A percentile compares a stretch with the other conserved stretches of the same genome.
phyloP scores from a whole-genome alignment of 2,888 invertebrate species.

The Meloe dianella region DNA sequence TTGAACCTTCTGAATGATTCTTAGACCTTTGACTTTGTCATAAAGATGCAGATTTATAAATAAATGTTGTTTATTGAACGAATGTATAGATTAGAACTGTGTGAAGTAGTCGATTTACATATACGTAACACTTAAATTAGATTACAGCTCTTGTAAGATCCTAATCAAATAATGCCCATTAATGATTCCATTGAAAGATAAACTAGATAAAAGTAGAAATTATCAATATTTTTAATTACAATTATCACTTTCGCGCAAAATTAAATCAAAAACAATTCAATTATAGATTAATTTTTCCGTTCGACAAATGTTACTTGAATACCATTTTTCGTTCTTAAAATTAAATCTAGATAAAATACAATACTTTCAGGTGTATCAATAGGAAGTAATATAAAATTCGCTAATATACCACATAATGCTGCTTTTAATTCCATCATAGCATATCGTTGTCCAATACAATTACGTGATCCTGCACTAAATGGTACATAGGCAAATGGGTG shows the following conservation, averaged over 20 bases:
- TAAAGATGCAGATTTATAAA: no score
- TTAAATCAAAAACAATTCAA: not conserved
- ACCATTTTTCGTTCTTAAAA: conserved; percentile 59
- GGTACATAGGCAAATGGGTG: conserved; percentile 71
- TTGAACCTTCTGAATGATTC: no score
- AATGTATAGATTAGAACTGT: no score
- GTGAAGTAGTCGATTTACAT: no score
- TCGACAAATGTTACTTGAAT: conserved; percentile 54
- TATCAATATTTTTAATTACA: not conserved
- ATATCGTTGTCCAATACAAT: conserved; percentile 73
- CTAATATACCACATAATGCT: conserved; percentile 63
- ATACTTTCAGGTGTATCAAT: conserved; percentile 61
- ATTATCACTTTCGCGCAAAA: no score
- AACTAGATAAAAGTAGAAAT: no score
- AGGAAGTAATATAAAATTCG: conserved; percentile 62
- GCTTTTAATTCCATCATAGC: conserved; percentile 70
- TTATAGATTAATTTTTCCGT: not conserved
- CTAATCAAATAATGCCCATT: no score
- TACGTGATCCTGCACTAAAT: conserved; percentile 71
- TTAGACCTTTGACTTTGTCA: no score
- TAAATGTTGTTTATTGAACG: no score
- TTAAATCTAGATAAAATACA: conserved; percentile 59
- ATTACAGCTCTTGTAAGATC: no score
- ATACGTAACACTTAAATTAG: no score
- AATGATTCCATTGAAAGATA: no score